Evolutionary conservation across 2,888 invertebrate species (phyloP), one percentile per base, ranked within the genome.

Genomic region (Leptinotarsa juncta): DNA sequence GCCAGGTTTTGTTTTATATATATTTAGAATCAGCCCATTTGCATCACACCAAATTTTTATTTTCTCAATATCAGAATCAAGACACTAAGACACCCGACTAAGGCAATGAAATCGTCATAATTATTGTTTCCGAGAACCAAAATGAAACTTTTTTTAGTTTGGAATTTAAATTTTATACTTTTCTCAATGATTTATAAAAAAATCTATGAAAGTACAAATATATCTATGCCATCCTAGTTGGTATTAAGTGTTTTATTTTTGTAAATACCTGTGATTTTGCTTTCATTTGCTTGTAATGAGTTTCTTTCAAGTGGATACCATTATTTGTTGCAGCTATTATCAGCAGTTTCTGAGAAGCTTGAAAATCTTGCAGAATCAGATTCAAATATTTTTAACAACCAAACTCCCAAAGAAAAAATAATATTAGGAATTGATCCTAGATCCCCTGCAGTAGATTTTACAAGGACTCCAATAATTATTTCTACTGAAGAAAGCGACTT

Each of bases 401-500:
- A 77, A 68, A 80, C 75, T 12, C 81, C 42, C 7, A 69, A 55
- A 42, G 75, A 76, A 65, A 62, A 65, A 20, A 26, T 79, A 32
- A 48, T 82, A 20, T 68, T 83, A 4, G 82, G 81, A 23, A 75
- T 83, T 53, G 88, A 92, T 82, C 92, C 91, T 49, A 88, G 92
- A 53, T 92, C 92, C 2, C 91, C 92, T 32, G 89, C 91, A 65
- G 88, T 89, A 74, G 91, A 91, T 73, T 90, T 91, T 86, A 89
- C 89, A 75, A 87, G 91, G 71, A 92, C 92, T n/a, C 92, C 92
- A 20, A 90, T 92, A 72, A 84, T 86, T 67, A 74, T 85, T 4
- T 80, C 77, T 67, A 70, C 79, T 5, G 57, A 75, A 4, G 79
- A 82, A 55, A 67, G 77, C 12, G 75, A 80, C n/a, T 69, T 73